Evolutionary conservation across 2,113 vertebrate genomes (phyloP).

Genomic region (Equus przewalskii): DNA sequence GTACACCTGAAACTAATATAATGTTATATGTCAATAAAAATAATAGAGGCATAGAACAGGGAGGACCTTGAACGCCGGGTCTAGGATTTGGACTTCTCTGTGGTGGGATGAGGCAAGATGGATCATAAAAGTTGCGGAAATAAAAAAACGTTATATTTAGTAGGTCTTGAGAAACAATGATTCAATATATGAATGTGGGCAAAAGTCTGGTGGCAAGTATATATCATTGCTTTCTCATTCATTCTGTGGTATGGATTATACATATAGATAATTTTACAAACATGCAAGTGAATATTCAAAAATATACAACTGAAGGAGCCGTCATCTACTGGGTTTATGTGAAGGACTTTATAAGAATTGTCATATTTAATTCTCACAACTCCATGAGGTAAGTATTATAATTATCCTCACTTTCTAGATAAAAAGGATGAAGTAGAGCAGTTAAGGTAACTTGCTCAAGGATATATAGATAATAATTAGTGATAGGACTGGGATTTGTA

Average conservation of each 20-base stretch:
- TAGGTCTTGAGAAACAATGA: neutral
- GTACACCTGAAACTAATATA: neutral
- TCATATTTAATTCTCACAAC: neutral
- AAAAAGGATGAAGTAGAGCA: neutral
- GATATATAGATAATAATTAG: neutral
- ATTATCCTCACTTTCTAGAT: neutral
- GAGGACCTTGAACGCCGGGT: neutral
- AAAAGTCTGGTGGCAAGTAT: neutral
- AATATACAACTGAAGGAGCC: neutral
- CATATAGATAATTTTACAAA: neutral
- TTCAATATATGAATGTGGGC: neutral
- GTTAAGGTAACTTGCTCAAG: neutral
- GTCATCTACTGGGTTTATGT: neutral
- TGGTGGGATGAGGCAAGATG: neutral
- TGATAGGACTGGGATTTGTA: neutral
- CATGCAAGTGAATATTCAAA: neutral
- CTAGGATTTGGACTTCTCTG: neutral
- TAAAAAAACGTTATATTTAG: neutral
- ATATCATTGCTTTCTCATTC: neutral
- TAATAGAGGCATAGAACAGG: neutral
- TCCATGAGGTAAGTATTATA: neutral
- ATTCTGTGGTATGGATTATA: neutral
- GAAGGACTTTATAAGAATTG: neutral
- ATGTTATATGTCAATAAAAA: neutral
- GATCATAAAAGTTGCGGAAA: neutral